Evolutionary conservation across 2,888 invertebrate species (phyloP), one percentile per base, ranked within the genome.

Genomic region (Itoplectis maculator): DNA sequence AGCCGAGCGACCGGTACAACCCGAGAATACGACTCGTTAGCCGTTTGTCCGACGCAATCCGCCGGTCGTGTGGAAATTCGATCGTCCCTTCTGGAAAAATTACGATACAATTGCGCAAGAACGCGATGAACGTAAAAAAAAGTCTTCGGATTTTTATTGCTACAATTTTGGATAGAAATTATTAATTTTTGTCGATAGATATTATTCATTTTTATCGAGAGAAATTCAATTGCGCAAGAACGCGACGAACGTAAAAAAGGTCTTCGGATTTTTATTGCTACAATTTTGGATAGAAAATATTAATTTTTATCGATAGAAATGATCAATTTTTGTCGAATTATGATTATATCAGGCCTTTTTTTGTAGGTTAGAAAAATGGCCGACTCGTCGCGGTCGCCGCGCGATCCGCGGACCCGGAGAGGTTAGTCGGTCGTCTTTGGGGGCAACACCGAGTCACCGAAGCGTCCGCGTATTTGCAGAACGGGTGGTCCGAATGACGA

Each of bases 1-100:
- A n/a, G n/a, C n/a, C 61, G 68, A 68, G 59, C 79, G 73, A 79
- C 73, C 73, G n/a, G n/a, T n/a, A n/a, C n/a, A 73, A 79, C 61
- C 79, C 79, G 73, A 73, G 79, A 79, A 59, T 66, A 61, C 73
- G 59, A 79, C 73, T 79, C 79, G 73, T 79, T 74, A 78, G 70
- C 56, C 56, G 65, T 68, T 73, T 68, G 73, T 68, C 49, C 68
- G 61, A 68, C 29, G 51, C 51, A 51, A 51, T 51, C 9, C 51
- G 3, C 18, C 51, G 20, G 2, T 8, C 51, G 15, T 20, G 51
- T n/a, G 15, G 15, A 47, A 47, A 47, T 47, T 15, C 29, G 29
- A 29, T 47, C 15, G 20, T 18, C 51, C 20, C 20, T 51, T 18
- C 20, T 20, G 8, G 9, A 9, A 51, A 51, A 51, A 15, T 18